These are phyloP conservation scores for Ciconia nigra DNA, from an alignment of 2,797 vertebrate genomes.

Conservation along the genomic window DNA sequence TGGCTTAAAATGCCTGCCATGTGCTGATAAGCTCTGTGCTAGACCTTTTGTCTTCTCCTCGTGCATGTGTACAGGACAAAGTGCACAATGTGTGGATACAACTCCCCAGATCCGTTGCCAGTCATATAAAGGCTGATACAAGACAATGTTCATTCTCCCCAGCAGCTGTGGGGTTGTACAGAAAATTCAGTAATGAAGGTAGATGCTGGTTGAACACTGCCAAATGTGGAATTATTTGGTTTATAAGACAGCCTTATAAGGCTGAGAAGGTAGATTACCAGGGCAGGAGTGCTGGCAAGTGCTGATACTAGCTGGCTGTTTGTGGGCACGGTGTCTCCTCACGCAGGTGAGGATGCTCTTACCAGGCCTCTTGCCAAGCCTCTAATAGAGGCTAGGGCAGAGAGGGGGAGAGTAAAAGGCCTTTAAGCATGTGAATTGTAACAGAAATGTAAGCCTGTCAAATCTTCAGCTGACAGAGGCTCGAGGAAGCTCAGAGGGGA, in stretches of 20 bases:
- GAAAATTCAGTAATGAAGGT: background rate
- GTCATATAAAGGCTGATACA: background rate
- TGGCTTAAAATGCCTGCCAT: conserved; percentile 39
- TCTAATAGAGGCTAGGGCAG: too few species aligned
- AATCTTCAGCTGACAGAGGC: background rate
- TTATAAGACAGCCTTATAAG: background rate
- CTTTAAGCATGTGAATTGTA: background rate
- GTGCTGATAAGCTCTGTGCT: conserved; percentile 40
- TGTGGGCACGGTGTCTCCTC: background rate
- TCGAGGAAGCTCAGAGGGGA: background rate
- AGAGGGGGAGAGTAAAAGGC: background rate
- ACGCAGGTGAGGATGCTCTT: too few species aligned
- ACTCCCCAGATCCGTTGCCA: background rate
- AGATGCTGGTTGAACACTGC: background rate
- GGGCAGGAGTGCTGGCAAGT: background rate
- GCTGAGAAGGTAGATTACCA: background rate
- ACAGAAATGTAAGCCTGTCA: background rate
- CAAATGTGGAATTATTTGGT: background rate
- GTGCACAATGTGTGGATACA: background rate
- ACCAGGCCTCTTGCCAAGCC: too few species aligned
- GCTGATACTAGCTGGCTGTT: background rate
- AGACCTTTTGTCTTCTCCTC: conserved; percentile 11
- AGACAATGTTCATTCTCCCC: background rate
- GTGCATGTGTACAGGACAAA: background rate
- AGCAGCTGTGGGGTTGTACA: background rate